Evolutionary conservation across 1,140 invertebrate species (phyloP).

Genomic region (Adoxophyes honmai): DNA sequence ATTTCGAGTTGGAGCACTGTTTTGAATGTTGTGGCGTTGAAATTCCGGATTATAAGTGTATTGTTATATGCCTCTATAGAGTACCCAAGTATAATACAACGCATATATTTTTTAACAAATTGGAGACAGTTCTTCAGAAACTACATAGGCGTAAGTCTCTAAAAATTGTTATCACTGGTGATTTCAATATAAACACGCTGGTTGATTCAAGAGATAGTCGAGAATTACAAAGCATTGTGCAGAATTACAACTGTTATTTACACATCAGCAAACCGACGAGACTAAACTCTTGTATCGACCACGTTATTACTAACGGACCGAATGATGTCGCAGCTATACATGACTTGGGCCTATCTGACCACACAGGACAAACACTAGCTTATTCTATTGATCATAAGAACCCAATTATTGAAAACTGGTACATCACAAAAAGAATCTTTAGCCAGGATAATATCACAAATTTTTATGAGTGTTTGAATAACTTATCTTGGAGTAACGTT

Average conservation of each 20-base stretch:
- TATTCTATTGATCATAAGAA: neutral
- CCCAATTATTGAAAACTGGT: neutral
- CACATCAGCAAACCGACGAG: neutral
- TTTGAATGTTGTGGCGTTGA: slow-evolving; percentile 16
- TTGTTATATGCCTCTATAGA: slow-evolving; percentile 5
- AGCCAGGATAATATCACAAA: neutral
- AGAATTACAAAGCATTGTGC: neutral
- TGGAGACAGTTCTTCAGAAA: neutral
- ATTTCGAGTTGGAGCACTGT: neutral
- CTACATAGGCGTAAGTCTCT: neutral
- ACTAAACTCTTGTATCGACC: neutral
- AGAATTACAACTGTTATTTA: neutral
- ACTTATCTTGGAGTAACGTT: neutral
- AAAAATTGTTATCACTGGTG: slow-evolving; percentile 2
- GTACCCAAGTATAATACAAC: neutral
- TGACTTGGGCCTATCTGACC: neutral
- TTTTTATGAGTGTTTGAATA: neutral
- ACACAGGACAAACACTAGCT: neutral
- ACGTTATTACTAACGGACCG: neutral
- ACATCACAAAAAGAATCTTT: neutral
- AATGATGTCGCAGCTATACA: neutral
- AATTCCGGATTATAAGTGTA: neutral
- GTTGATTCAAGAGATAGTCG: neutral
- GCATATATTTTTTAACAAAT: neutral
- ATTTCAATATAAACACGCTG: neutral